These are phyloP conservation scores for Zeuzera pyrina DNA, from an alignment of 2,888 invertebrate species.

Conservation along the genomic window DNA sequence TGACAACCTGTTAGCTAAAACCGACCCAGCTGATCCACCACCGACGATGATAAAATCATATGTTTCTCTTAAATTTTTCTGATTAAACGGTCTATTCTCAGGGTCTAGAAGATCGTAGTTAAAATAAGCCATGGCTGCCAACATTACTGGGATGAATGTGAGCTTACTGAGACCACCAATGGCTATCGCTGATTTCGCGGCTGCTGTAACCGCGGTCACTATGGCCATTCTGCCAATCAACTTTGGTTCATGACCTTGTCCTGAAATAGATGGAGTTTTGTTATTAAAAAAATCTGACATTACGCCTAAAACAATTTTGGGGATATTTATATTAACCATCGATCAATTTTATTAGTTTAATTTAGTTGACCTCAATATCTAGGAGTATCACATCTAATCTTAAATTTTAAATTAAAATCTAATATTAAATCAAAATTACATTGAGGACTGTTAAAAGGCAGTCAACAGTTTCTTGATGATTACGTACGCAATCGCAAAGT, in stretches of 20 bases:
- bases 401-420: no score
- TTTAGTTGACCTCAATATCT: no score
- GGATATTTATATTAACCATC: no score
- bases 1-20: conserved; percentile 85
- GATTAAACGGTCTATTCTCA: conserved; percentile 84
- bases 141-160: conserved; percentile 80
- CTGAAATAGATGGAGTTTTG: conserved; percentile 27
- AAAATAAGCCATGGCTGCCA: conserved; percentile 85
- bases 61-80: conserved; percentile 75
- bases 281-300: no score
- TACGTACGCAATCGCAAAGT: no score
- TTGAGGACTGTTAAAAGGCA: no score
- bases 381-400: no score
- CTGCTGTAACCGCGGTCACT: conserved; percentile 70
- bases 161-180: conserved; percentile 82
- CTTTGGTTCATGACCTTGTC: conserved; percentile 20
- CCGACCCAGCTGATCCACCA: conserved; percentile 88
- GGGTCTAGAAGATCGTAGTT: conserved; percentile 90
- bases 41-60: conserved; percentile 90
- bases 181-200: conserved; percentile 80
- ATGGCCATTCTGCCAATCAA: conserved; percentile 54
- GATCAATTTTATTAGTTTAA: no score
- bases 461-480: no score
- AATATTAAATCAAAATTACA: no score
- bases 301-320: no score